Evolutionary conservation across 1,140 invertebrate genomes (phyloP).

Genomic region (Archivesica marissinica): DNA sequence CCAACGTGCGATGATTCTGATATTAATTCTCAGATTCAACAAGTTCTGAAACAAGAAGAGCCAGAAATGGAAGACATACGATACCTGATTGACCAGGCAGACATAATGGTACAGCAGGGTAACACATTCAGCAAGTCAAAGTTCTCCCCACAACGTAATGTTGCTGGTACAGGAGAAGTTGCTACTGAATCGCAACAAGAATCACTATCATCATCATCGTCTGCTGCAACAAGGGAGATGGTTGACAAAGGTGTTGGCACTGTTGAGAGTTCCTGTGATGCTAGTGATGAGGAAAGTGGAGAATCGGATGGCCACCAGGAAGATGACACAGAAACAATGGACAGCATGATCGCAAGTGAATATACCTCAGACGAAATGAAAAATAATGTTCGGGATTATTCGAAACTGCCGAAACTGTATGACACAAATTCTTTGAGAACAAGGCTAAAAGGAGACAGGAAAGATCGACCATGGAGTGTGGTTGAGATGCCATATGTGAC

Average conservation of each 20-base stretch:
- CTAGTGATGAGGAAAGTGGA: slow-evolving; percentile 92
- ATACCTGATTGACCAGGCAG: slow-evolving; percentile 74
- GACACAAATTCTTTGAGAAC: slow-evolving; percentile 65
- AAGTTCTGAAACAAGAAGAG: slow-evolving; percentile 53
- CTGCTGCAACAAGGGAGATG: slow-evolving; percentile 31
- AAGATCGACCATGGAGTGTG: slow-evolving; percentile 92
- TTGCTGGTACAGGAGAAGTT: not conserved
- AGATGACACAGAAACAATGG: slow-evolving; percentile 70
- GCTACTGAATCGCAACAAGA: slow-evolving; percentile 51
- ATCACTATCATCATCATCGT: slow-evolving; percentile 46
- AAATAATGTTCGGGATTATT: slow-evolving; percentile 38
- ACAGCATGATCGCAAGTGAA: slow-evolving; percentile 71
- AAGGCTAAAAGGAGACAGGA: slow-evolving; percentile 62
- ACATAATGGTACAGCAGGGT: slow-evolving; percentile 68
- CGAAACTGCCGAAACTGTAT: slow-evolving; percentile 55
- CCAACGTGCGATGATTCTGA: slow-evolving; percentile 51
- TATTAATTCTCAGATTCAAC: slow-evolving; percentile 54
- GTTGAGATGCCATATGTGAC: slow-evolving; percentile 87
- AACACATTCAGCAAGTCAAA: slow-evolving; percentile 57
- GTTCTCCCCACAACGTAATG: slow-evolving; percentile 33
- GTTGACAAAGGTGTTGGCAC: slow-evolving; percentile 59
- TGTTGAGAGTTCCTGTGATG: slow-evolving; percentile 88
- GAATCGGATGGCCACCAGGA: slow-evolving; percentile 65
- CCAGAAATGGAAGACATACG: slow-evolving; percentile 68
- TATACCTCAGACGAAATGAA: slow-evolving; percentile 67